Percentiles rank a stretch among this genome's conserved stretches.
These are phyloP conservation scores for Chiroxiphia lanceolata DNA, from an alignment of 2,797 vertebrate species.

Conservation along the genomic window DNA sequence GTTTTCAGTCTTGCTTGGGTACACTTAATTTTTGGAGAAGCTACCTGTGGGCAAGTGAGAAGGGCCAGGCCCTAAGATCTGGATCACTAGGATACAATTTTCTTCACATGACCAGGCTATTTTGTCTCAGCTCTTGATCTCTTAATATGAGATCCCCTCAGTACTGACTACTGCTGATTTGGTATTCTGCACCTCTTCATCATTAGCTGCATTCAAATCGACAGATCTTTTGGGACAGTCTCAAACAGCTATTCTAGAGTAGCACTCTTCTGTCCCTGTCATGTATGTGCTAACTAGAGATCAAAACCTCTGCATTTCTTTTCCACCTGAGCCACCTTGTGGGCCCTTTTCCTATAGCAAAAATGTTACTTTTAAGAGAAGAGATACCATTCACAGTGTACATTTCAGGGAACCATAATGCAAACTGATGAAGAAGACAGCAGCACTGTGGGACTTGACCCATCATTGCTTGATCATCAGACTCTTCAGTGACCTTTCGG, in stretches of 20 bases:
- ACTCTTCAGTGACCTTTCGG: neutral
- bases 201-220: neutral
- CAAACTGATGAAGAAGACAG: neutral
- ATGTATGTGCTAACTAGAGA: neutral
- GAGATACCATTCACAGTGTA: rapidly evolving
- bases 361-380: neutral
- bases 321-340: constrained; percentile 56
- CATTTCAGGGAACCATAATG: neutral
- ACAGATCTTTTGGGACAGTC: neutral
- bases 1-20: neutral
- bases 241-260: neutral
- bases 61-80: neutral
- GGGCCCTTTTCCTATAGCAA: constrained; percentile 11
- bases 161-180: neutral
- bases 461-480: neutral
- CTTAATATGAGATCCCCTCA: neutral
- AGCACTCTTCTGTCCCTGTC: neutral
- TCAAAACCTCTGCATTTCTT: constrained; percentile 8
- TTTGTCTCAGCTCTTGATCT: neutral
- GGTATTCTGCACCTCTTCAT: neutral
- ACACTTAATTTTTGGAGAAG: neutral
- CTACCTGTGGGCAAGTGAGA: neutral
- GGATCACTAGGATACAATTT: neutral
- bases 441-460: neutral
- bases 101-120: neutral